Conservation (phyloP, 2,888 invertebrate genomes). For the Glyphotaelius pellucidus region DNA sequence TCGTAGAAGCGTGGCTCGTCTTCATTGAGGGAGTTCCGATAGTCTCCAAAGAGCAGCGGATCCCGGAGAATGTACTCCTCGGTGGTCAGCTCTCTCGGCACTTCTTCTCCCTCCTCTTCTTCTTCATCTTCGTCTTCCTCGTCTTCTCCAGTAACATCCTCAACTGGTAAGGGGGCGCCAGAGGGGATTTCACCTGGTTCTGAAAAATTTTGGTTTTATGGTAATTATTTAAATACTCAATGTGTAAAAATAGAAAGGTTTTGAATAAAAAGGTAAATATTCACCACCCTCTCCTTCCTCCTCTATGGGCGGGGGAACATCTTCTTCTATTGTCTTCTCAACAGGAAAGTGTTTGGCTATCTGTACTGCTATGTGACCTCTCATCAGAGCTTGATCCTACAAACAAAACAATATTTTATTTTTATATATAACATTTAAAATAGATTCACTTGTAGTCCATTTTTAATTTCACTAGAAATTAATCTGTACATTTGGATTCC, state of each 20-base stretch:
- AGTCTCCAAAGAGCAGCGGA: conserved; percentile 93
- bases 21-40: conserved; percentile 89
- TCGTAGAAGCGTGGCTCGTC: conserved; percentile 90
- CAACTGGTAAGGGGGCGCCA: conserved; percentile 12
- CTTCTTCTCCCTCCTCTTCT: conserved; percentile 70
- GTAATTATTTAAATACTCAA: neutral
- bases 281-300: conserved; percentile 63
- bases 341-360: conserved; percentile 80
- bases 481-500: too few relatives aligned
- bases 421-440: neutral
- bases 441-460: neutral
- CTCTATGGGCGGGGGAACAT: conserved; percentile 62
- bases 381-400: conserved; percentile 83
- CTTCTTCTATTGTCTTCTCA: conserved; percentile 47
- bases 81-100: conserved; percentile 70
- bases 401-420: conserved; percentile 40
- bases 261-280: neutral
- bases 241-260: neutral
- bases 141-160: conserved; percentile 59
- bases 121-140: conserved; percentile 72
- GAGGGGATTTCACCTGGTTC: neutral
- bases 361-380: conserved; percentile 78
- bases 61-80: conserved; percentile 86
- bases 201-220: neutral
- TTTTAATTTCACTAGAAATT: too few relatives aligned